These are phyloP conservation scores for Clarias magur DNA, from an alignment of 2,113 vertebrate genomes.

Conservation along the genomic window DNA sequence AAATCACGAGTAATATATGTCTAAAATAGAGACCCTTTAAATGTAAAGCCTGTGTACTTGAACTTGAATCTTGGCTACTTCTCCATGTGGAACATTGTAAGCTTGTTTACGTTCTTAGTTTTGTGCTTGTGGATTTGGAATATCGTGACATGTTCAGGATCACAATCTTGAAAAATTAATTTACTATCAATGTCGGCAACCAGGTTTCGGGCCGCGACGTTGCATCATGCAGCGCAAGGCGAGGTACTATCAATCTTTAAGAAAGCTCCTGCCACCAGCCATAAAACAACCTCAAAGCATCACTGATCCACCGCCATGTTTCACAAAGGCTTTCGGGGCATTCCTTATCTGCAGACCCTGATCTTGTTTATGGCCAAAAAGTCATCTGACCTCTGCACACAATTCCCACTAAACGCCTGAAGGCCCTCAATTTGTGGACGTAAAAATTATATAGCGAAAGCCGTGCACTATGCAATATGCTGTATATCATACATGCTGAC, in stretches of 20 bases:
- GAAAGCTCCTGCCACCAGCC: not conserved
- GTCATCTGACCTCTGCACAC: not conserved
- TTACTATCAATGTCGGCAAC: not conserved
- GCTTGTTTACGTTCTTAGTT: not conserved
- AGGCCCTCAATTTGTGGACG: not conserved
- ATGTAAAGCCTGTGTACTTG: not conserved
- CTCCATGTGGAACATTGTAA: not conserved
- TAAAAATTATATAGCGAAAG: not conserved
- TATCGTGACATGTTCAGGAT: not conserved
- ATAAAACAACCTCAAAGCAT: not conserved
- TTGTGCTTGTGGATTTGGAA: not conserved
- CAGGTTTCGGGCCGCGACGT: not conserved
- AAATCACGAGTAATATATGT: no score
- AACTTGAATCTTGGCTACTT: not conserved
- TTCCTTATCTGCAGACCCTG: not conserved
- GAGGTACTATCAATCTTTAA: not conserved
- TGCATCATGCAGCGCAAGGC: not conserved
- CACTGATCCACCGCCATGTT: constrained; percentile 1
- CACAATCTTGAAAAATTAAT: not conserved
- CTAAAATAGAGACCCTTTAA: not conserved
- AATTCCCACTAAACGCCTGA: not conserved
- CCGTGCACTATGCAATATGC: not conserved
- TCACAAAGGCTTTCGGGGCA: not conserved
- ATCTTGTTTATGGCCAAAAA: not conserved
- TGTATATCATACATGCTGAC: not conserved